Conservation (phyloP, 92 coral and sea anemone species). For the Umimayanthus chanpuru region DNA sequence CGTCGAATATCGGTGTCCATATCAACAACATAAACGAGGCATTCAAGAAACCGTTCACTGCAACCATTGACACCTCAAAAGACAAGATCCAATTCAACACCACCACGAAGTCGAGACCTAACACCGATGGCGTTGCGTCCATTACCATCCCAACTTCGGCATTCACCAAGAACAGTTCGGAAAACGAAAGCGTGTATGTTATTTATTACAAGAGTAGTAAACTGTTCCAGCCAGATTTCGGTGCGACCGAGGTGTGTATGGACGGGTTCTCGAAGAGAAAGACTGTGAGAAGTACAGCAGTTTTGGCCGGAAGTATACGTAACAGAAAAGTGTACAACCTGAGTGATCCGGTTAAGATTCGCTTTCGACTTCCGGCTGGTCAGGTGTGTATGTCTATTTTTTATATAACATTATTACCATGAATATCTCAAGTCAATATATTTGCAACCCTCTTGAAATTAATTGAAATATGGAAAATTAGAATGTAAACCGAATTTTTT, state of each 20-base stretch:
- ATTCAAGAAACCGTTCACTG: slow-evolving; percentile 30
- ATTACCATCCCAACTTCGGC: slow-evolving; percentile 69
- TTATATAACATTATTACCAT: too few relatives aligned
- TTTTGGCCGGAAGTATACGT: slow-evolving; percentile 83
- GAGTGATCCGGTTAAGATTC: slow-evolving; percentile 78
- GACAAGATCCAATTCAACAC: slow-evolving; percentile 60
- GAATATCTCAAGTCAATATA: too few relatives aligned
- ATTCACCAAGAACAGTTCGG: slow-evolving; percentile 60
- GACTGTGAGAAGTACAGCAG: slow-evolving; percentile 71
- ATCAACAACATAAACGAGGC: slow-evolving; percentile 48
- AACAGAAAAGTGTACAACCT: slow-evolving; percentile 70
- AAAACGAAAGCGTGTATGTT: slow-evolving; percentile 75
- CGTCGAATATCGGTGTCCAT: slow-evolving; percentile 82
- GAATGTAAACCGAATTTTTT: too few relatives aligned
- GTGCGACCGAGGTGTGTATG: slow-evolving; percentile 66
- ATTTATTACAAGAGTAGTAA: slow-evolving; percentile 92
- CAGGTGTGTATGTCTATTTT: slow-evolving; percentile 53
- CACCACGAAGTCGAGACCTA: slow-evolving; percentile 59
- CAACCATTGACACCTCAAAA: slow-evolving; percentile 60
- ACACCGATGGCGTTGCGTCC: slow-evolving; percentile 52
- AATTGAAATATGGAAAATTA: too few relatives aligned
- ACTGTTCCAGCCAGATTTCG: slow-evolving; percentile 83
- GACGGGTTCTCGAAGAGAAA: slow-evolving; percentile 70
- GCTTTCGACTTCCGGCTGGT: slow-evolving; percentile 76
- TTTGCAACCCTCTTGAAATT: too few relatives aligned